phyloP scores from a whole-genome alignment of 2,797 vertebrate genomes.

The Gouania willdenowi region DNA sequence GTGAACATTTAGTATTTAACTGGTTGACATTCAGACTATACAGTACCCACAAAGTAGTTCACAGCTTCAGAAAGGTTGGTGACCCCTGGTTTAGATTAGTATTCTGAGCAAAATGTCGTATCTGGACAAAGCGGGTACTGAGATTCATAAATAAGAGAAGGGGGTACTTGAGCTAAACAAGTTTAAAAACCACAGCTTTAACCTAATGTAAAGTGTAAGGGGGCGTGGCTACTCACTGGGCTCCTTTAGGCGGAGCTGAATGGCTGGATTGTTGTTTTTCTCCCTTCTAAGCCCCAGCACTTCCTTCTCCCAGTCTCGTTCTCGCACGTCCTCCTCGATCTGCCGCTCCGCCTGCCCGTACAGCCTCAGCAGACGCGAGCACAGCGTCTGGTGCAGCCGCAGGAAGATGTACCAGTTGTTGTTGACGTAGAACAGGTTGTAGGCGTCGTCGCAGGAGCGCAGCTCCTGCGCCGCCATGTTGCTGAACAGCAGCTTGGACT shows the following conservation, averaged over 20 bases:
- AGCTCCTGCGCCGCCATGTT: slow-evolving; percentile 87
- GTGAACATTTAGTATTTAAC: no score
- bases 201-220: no score
- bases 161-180: no score
- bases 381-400: slow-evolving; percentile 95
- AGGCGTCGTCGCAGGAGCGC: slow-evolving; percentile 85
- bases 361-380: slow-evolving; percentile 87
- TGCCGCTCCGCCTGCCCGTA: slow-evolving; percentile 94
- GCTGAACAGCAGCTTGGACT: slow-evolving; percentile 92
- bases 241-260: slow-evolving; percentile 94
- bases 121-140: no score
- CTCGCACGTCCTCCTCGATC: slow-evolving; percentile 90
- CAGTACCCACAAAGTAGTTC: no score
- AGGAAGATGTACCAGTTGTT: slow-evolving; percentile 99
- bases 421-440: slow-evolving; percentile 97
- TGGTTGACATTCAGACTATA: no score
- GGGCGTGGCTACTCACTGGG: slow-evolving; percentile 88
- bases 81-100: no score
- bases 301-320: slow-evolving; percentile 92
- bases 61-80: no score
- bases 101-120: no score
- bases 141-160: no score
- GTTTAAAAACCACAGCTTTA: no score
- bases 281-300: slow-evolving; percentile 91
- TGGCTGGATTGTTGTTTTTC: slow-evolving; percentile 92